These are phyloP conservation scores for Telenomus remus DNA, from an alignment of 1,140 invertebrate genomes.

Conservation along the genomic window DNA sequence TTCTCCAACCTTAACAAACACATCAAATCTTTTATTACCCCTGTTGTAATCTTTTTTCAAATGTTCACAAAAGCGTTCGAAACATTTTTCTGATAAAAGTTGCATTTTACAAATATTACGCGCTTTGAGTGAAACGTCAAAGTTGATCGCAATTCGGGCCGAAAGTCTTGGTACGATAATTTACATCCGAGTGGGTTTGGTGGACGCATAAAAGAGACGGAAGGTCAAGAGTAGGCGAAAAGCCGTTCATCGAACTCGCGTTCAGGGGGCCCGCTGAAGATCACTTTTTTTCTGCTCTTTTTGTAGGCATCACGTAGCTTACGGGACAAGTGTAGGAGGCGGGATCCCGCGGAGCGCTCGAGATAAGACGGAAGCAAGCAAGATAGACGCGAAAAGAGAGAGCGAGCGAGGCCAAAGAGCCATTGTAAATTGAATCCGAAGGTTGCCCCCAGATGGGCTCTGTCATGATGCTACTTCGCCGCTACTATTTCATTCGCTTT, in stretches of 20 bases:
- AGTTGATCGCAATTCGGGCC: conserved; percentile 16
- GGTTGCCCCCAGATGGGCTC: conserved; percentile 58
- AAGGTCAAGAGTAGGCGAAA: conserved; percentile 59
- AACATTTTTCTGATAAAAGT: too few species aligned
- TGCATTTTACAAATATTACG: too few species aligned
- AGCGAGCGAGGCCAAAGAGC: conserved; percentile 46
- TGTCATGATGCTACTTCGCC: conserved; percentile 56
- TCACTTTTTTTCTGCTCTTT: conserved; percentile 55
- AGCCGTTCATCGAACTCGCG: conserved; percentile 58
- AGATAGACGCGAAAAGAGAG: conserved; percentile 18
- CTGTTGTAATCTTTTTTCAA: too few species aligned
- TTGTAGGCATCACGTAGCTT: conserved; percentile 46
- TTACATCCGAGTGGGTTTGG: conserved; percentile 28
- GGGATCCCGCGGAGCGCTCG: conserved; percentile 52
- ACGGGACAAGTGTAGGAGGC: conserved; percentile 60
- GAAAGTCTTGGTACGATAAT: conserved; percentile 33
- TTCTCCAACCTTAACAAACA: too few species aligned
- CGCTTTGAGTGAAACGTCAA: conserved; percentile 1
- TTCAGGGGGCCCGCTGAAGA: conserved; percentile 52
- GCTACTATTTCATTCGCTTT: conserved; percentile 63
- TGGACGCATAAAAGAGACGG: conserved; percentile 35
- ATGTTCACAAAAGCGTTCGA: too few species aligned
- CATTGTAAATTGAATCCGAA: conserved; percentile 66
- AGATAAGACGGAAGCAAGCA: conserved; percentile 53
- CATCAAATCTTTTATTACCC: too few species aligned